These are phyloP conservation scores for Onchidella celtica DNA, from an alignment of 2,888 invertebrate genomes.

Conservation along the genomic window DNA sequence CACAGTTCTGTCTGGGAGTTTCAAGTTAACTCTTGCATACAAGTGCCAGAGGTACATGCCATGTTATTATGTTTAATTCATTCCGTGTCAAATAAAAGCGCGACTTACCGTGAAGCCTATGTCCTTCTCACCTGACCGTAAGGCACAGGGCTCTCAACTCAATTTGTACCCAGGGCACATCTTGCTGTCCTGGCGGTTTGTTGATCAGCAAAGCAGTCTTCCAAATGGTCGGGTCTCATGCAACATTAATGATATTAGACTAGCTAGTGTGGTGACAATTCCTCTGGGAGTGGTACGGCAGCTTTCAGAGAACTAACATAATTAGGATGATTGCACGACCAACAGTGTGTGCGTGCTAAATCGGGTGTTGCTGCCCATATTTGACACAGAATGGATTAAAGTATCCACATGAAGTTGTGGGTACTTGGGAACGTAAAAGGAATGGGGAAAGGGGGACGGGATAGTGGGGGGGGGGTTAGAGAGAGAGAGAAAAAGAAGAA, in stretches of 20 bases:
- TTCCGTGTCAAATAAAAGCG: no score
- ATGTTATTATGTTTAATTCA: no score
- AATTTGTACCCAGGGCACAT: constrained; percentile 11
- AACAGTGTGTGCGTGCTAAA: constrained; percentile 19
- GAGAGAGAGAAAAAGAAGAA: no score
- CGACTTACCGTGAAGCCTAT: no score
- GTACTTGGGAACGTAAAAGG: background rate
- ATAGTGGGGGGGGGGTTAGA: background rate
- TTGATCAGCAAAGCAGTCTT: background rate
- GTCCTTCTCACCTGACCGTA: background rate
- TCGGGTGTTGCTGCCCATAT: background rate
- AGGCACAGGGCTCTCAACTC: background rate
- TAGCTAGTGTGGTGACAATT: background rate
- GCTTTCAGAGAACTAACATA: constrained; percentile 30
- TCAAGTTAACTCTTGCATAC: no score
- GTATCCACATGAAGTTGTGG: background rate
- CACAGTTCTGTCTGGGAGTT: no score
- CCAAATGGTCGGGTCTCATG: constrained; percentile 18
- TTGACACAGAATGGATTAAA: background rate
- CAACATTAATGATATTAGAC: constrained; percentile 36
- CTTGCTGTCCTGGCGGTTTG: constrained; percentile 10
- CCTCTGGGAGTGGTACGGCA: constrained; percentile 7
- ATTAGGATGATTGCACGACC: constrained; percentile 35
- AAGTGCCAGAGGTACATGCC: no score
- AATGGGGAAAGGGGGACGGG: background rate